Evolutionary conservation across 2,797 vertebrate genomes (phyloP).

Genomic region (Malacoctenus gilli): DNA sequence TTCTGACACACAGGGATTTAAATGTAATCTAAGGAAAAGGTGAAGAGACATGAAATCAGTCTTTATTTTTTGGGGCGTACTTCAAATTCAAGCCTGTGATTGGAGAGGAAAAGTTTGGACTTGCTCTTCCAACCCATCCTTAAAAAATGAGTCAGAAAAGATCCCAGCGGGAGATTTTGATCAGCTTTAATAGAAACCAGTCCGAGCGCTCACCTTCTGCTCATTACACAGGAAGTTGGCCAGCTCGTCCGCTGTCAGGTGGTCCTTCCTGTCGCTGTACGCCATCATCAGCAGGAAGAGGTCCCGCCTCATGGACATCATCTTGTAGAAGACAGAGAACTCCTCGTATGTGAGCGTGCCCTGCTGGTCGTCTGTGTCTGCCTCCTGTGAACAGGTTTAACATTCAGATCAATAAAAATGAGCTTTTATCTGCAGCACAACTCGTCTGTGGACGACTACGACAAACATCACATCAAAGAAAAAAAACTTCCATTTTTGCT

Average conservation of each 20-base stretch:
- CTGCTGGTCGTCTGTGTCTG: constrained; percentile 96
- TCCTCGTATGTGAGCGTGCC: constrained; percentile 96
- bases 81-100: constrained; percentile 17
- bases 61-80: constrained; percentile 4
- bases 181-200: not conserved
- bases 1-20: constrained; percentile 40
- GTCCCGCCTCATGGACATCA: constrained; percentile 97
- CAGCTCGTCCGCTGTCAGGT: constrained; percentile 91
- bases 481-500: no score
- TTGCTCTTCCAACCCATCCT: not conserved
- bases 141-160: constrained; percentile 16
- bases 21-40: constrained; percentile 10
- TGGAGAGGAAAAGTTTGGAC: not conserved
- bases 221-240: constrained; percentile 90
- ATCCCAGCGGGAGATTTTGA: constrained; percentile 6
- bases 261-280: constrained; percentile 96
- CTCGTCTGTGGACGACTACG: no score
- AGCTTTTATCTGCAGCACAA: no score
- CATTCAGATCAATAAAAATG: no score
- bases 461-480: no score
- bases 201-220: constrained; percentile 84
- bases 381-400: constrained; percentile 82
- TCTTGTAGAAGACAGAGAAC: constrained; percentile 97
- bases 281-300: constrained; percentile 92
- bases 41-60: constrained; percentile 13